Evolutionary conservation across 2,888 invertebrate species (phyloP).

Genomic region (Drosophila atripex): DNA sequence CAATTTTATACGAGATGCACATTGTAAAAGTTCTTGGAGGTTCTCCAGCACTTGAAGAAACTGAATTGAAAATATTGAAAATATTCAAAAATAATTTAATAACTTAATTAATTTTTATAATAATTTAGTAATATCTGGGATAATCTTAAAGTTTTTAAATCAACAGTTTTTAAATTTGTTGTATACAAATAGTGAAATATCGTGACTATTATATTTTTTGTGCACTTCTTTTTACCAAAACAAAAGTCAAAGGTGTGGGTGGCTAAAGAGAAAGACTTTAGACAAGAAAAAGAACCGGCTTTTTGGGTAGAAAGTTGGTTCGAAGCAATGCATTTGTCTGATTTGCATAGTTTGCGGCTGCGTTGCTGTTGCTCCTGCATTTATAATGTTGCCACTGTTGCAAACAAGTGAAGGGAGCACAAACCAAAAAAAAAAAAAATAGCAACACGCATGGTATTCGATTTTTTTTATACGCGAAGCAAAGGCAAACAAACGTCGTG

Average conservation of each 20-base stretch:
- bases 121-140: too few relatives aligned
- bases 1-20: slow-evolving; percentile 64
- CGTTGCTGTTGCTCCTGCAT: slow-evolving; percentile 55
- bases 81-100: too few relatives aligned
- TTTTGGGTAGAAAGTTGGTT: slow-evolving; percentile 10
- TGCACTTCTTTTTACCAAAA: background rate
- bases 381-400: slow-evolving; percentile 69
- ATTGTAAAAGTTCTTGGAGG: slow-evolving; percentile 63
- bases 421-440: background rate
- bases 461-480: slow-evolving; percentile 50
- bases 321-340: slow-evolving; percentile 52
- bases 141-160: too few relatives aligned
- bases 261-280: slow-evolving; percentile 6
- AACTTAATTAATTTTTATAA: too few relatives aligned
- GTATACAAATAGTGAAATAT: too few relatives aligned
- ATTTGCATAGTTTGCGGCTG: slow-evolving; percentile 70
- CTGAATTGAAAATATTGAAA: too few relatives aligned
- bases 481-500: slow-evolving; percentile 47
- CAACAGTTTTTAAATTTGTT: too few relatives aligned
- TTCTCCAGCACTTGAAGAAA: slow-evolving; percentile 6
- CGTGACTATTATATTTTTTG: background rate
- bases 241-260: slow-evolving; percentile 11
- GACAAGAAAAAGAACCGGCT: slow-evolving; percentile 3
- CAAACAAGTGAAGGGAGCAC: slow-evolving; percentile 31
- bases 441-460: slow-evolving; percentile 69